Conservation (phyloP, 2,797 vertebrate species). For the Rhabdomys pumilio region DNA sequence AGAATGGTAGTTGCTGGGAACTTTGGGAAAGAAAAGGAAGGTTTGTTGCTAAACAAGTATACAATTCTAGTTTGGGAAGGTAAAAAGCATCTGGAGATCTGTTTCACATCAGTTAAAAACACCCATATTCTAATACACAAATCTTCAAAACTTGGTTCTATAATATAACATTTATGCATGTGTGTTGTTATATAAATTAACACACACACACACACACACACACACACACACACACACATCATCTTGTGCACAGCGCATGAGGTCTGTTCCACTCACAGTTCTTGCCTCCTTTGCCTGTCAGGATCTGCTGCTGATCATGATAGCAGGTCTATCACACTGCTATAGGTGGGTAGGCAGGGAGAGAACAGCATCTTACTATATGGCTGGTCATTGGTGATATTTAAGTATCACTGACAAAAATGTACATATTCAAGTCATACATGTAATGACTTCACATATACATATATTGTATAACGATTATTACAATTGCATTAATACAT, state of each 20-base stretch:
- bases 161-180: neutral
- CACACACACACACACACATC: too few relatives aligned
- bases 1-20: neutral
- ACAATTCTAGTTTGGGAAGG: neutral
- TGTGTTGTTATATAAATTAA: too few relatives aligned
- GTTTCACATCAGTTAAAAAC: neutral
- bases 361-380: neutral
- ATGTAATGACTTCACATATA: neutral
- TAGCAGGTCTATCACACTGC: neutral
- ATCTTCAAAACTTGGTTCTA: neutral
- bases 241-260: neutral
- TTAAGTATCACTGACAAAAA: neutral
- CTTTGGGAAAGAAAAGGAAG: neutral
- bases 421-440: neutral
- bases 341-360: neutral
- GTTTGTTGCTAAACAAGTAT: neutral
- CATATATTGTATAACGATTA: neutral
- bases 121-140: neutral
- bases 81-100: neutral
- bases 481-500: neutral
- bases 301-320: neutral
- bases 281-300: neutral
- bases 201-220: too few relatives aligned
- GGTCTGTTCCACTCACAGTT: neutral
- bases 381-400: neutral